A percentile compares a stretch with the other conserved stretches of the same genome.
phyloP scores from a whole-genome alignment of 2,113 vertebrate species.

The Blennius ocellaris region DNA sequence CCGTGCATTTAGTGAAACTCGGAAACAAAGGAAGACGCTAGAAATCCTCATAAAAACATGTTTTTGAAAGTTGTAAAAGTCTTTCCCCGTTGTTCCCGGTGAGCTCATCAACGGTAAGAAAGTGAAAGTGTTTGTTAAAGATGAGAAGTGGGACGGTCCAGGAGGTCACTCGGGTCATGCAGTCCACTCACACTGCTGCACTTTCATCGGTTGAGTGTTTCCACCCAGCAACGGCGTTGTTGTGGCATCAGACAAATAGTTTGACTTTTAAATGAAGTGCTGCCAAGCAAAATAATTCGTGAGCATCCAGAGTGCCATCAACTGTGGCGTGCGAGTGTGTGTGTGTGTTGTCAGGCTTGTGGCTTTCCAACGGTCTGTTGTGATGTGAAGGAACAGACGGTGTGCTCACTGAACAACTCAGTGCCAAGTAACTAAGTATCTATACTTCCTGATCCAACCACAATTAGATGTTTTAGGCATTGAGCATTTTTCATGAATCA shows the following conservation, averaged over 20 bases:
- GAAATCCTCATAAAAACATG: too few species aligned
- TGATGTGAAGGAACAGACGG: constrained; percentile 48
- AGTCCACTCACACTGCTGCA: constrained; percentile 6
- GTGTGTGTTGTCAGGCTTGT: constrained; percentile 17
- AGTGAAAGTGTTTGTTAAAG: background rate
- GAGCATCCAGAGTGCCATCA: constrained; percentile 11
- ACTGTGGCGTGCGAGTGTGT: constrained; percentile 2
- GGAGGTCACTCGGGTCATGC: background rate
- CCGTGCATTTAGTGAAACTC: background rate
- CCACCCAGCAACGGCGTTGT: background rate
- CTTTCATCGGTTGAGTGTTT: background rate
- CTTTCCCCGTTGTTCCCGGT: too few species aligned
- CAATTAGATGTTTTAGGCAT: too few species aligned
- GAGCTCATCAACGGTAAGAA: too few species aligned
- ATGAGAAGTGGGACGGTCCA: background rate
- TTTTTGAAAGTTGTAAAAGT: too few species aligned
- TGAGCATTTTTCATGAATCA: too few species aligned
- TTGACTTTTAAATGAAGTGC: constrained; percentile 34
- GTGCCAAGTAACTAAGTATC: too few species aligned
- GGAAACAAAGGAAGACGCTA: too few species aligned
- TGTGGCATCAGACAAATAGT: constrained; percentile 10
- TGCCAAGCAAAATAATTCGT: constrained; percentile 29
- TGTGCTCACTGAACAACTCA: constrained; percentile 17
- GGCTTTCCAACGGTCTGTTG: constrained; percentile 27
- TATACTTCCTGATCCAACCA: too few species aligned